phyloP scores from a whole-genome alignment of 2,113 vertebrate genomes.

The Isichthys henryi region DNA sequence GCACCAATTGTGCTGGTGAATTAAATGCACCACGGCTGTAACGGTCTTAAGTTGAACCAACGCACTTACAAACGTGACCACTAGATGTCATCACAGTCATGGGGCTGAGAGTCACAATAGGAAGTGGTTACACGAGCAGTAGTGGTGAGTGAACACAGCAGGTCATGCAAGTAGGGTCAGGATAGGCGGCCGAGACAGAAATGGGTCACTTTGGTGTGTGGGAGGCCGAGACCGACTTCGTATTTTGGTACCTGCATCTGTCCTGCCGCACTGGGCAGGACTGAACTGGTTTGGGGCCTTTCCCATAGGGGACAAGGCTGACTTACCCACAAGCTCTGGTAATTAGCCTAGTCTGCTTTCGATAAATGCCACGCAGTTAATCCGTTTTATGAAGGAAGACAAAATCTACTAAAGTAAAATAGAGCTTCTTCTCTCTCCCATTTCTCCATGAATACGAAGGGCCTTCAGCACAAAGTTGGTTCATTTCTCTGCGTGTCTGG shows the following conservation, averaged over 20 bases:
- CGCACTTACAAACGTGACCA: not conserved
- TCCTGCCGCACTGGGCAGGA: not conserved
- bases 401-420: not conserved
- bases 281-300: not conserved
- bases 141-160: not conserved
- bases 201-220: not conserved
- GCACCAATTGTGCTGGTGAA: not conserved
- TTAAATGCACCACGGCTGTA: not conserved
- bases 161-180: not conserved
- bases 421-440: not conserved
- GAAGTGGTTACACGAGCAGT: not conserved
- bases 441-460: not conserved
- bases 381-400: no score
- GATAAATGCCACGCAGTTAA: not conserved
- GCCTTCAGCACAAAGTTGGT: not conserved
- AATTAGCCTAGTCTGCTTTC: not conserved
- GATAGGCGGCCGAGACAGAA: not conserved
- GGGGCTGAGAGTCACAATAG: not conserved
- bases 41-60: not conserved
- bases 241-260: not conserved
- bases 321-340: not conserved
- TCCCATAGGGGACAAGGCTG: not conserved
- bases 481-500: not conserved
- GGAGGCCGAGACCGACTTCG: not conserved
- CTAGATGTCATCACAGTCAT: constrained; percentile 1